Base-by-base conservation (phyloP, 2,797 vertebrate genomes). In the Gymnothorax javanicus region DNA sequence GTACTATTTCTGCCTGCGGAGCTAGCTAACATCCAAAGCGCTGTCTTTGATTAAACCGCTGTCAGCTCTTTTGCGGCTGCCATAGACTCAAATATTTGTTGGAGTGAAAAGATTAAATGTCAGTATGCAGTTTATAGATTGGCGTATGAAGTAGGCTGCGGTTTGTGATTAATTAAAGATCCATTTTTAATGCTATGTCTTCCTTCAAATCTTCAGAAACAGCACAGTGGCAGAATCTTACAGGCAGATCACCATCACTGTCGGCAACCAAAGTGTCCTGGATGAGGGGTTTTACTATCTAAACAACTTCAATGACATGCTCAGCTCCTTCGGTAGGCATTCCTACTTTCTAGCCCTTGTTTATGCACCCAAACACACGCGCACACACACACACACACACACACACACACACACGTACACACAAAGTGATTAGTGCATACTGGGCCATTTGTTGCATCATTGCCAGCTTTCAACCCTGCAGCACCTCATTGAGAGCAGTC, bases 211-310 rank as follows among this genome's bases (percentile, higher is more conserved):
- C 60, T 50, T 64, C 84, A 99, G 98, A 90, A 93, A 93, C 0
- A 99, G 98, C 93, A 99, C 98, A 0, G 99, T 99, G 0, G 97
- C 98, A 0, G 97, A 98, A 8, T 95, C 97, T 73, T 99, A 99
- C 93, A 97, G 96, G 88, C 97, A 94, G 94, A 91, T 95, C 88
- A 99, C 97, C 71, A 89, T 91, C 90, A 98, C 98, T 0, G 43
- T 95, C 58, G 98, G 96, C 90, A 99, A 99, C 92, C 96, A 88
- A 94, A 99, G 98, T 0, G 89, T 96, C 17, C 91, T 98, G 92
- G 96, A 97, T 17, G 97, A 98, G 84, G 99, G 99, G 52, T 99
- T 99, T 92, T 99, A 99, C 91, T 99, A 99, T 95, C 98, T 99
- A 91, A 99, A 99, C 92, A 99, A 99, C 92, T 99, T 99, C 0